Conservation (phyloP, 2,888 invertebrate genomes). For the Eremobia ochroleuca region DNA sequence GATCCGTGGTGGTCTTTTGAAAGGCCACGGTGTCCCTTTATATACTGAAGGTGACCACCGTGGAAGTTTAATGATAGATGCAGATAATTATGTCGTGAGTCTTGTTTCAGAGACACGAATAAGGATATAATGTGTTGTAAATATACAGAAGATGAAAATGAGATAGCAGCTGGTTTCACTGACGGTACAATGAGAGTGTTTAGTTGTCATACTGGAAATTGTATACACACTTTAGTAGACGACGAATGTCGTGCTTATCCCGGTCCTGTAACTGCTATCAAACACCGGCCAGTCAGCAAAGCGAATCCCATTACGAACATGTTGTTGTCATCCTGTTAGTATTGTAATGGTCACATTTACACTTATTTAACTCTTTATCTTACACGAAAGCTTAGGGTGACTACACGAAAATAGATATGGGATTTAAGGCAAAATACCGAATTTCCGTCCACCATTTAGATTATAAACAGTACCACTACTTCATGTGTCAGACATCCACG, state of each 20-base stretch:
- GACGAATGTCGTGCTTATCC: slow-evolving; percentile 89
- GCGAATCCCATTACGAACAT: slow-evolving; percentile 91
- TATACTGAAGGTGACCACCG: background rate
- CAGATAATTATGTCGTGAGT: background rate
- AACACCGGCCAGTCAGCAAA: slow-evolving; percentile 91
- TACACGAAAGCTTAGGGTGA: background rate
- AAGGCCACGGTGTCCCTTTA: background rate
- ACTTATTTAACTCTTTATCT: background rate
- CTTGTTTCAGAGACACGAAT: slow-evolving; percentile 86
- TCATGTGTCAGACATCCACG: background rate
- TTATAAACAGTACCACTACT: background rate
- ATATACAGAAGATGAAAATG: slow-evolving; percentile 92
- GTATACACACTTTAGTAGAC: slow-evolving; percentile 88
- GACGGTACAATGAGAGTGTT: slow-evolving; percentile 92
- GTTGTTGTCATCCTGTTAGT: slow-evolving; percentile 91
- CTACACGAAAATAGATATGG: background rate
- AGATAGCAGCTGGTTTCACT: slow-evolving; percentile 91
- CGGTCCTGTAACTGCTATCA: slow-evolving; percentile 91
- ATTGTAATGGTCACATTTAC: slow-evolving; percentile 14
- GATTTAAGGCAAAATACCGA: background rate
- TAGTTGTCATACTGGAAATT: slow-evolving; percentile 86
- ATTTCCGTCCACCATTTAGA: background rate
- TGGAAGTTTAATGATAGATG: background rate
- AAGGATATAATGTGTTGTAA: slow-evolving; percentile 91
- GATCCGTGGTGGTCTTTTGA: background rate